Percentiles rank a stretch among this genome's conserved stretches.
Conservation (phyloP, 2,113 vertebrate genomes). For the Asarcornis scutulata region DNA sequence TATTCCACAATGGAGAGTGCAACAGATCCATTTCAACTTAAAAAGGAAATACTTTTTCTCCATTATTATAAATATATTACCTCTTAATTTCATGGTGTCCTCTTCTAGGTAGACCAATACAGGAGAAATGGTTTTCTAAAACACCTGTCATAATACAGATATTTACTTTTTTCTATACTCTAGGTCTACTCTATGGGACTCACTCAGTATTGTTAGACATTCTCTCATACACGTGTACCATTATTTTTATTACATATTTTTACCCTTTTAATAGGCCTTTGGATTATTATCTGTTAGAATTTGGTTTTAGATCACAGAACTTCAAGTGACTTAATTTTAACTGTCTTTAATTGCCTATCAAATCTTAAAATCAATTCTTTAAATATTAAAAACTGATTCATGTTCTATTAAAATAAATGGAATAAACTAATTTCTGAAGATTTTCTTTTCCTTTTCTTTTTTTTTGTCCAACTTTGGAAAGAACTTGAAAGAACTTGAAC, state of each 20-base stretch:
- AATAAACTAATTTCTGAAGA: not conserved
- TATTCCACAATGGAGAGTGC: not conserved
- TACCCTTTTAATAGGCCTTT: not conserved
- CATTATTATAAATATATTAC: not conserved
- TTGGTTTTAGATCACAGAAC: not conserved
- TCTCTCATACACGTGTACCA: not conserved
- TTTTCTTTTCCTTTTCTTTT: not conserved
- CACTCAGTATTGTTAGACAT: not conserved
- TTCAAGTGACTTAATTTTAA: not conserved
- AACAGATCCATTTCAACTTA: not conserved
- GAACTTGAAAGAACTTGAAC: not conserved
- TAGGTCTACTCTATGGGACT: not conserved
- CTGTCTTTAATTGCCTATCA: not conserved
- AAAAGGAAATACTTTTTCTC: not conserved
- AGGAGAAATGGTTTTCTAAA: not conserved
- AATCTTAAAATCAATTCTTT: not conserved
- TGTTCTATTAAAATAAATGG: not conserved
- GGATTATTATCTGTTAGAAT: not conserved
- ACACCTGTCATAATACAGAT: not conserved
- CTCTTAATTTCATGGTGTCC: not conserved
- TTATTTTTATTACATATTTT: not conserved
- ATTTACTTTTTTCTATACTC: not conserved
- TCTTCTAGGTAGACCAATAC: not conserved
- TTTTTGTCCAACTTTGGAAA: not conserved
- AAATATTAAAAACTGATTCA: not conserved